phyloP scores from a whole-genome alignment of 2,797 vertebrate genomes.

The Eulemur coronatus region DNA sequence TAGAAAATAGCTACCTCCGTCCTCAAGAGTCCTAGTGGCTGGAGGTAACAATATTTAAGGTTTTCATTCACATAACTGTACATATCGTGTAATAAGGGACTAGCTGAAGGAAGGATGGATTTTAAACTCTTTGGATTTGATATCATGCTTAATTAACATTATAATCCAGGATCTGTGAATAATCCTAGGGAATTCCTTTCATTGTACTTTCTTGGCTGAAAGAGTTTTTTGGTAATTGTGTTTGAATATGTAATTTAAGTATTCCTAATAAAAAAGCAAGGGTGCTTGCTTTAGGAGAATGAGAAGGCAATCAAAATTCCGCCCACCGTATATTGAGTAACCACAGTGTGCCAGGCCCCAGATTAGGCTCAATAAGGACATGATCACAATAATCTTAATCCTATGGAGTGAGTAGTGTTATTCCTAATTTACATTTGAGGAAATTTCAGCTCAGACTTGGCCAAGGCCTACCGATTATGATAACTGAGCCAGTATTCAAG shows the following conservation, averaged over 20 bases:
- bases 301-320: background rate
- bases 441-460: background rate
- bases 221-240: background rate
- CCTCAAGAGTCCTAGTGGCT: background rate
- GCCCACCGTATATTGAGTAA: background rate
- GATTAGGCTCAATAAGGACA: background rate
- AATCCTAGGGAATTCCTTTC: background rate
- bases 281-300: background rate
- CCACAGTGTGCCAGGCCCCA: background rate
- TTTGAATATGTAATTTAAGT: constrained; percentile 10
- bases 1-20: background rate
- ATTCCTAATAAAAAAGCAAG: background rate
- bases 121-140: background rate
- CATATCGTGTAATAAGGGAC: background rate
- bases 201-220: background rate
- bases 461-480: background rate
- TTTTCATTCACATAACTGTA: background rate
- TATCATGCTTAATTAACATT: background rate
- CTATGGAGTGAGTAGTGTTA: background rate
- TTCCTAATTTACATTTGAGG: background rate
- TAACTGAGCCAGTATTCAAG: background rate
- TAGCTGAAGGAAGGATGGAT: background rate
- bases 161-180: background rate
- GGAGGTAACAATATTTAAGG: background rate
- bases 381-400: background rate